Percentiles rank a stretch among this genome's conserved stretches.
Conservation (phyloP, 2,113 vertebrate species). For the Silurus meridionalis region DNA sequence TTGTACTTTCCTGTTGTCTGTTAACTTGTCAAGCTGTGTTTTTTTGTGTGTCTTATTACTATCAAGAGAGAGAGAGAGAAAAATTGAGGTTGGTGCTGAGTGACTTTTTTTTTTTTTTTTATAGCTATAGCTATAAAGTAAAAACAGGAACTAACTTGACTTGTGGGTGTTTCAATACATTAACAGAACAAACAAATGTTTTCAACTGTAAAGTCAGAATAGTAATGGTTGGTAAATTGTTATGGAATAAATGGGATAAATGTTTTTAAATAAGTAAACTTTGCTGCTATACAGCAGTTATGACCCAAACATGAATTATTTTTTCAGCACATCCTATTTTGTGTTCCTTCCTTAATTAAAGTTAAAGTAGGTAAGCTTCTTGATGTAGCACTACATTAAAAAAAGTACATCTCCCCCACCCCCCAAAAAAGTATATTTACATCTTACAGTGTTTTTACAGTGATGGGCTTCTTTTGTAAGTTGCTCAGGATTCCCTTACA, state of each 20-base stretch:
- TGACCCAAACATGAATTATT: not conserved
- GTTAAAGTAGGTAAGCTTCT: too few species aligned
- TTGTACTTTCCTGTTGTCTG: not conserved
- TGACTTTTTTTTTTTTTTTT: too few species aligned
- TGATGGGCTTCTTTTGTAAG: too few species aligned
- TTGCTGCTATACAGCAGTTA: not conserved
- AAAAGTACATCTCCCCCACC: too few species aligned
- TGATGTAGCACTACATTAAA: too few species aligned
- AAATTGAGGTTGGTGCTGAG: not conserved
- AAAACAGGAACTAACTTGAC: not conserved
- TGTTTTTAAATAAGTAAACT: too few species aligned
- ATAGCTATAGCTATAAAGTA: not conserved
- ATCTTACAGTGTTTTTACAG: too few species aligned
- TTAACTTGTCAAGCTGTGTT: not conserved
- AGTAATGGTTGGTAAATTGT: not conserved
- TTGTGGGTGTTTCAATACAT: not conserved
- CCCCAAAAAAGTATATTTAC: too few species aligned
- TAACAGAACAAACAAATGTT: not conserved
- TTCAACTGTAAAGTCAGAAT: not conserved
- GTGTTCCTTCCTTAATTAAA: not conserved
- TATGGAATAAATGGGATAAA: not conserved
- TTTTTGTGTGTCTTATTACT: not conserved
- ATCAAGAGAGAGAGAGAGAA: not conserved
- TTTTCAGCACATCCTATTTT: not conserved
- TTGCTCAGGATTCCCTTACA: not conserved